Conservation (phyloP, 2,797 vertebrate genomes). For the Macropus fuliginosus region DNA sequence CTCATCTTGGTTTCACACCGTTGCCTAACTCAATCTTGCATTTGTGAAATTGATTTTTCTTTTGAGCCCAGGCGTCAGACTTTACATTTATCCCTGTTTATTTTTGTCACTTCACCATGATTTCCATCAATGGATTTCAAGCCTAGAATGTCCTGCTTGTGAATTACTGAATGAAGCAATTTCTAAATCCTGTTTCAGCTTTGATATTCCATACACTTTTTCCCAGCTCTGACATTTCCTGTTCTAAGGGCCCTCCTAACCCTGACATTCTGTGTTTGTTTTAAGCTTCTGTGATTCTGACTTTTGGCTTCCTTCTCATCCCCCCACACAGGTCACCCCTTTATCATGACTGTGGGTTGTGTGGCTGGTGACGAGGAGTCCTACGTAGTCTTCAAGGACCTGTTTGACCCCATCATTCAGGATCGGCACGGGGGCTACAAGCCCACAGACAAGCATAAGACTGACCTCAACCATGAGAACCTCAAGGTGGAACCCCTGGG, state of each 20-base stretch:
- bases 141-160: neutral
- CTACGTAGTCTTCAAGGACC: constrained; percentile 92
- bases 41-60: neutral
- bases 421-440: constrained; percentile 96
- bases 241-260: neutral
- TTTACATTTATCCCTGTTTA: neutral
- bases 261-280: neutral
- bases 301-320: neutral
- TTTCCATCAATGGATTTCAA: neutral
- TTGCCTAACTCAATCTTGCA: neutral
- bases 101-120: neutral
- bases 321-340: constrained; percentile 90
- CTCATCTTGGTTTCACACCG: neutral
- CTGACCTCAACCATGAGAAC: constrained; percentile 95
- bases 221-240: neutral
- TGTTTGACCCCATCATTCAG: constrained; percentile 93
- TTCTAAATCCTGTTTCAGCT: neutral
- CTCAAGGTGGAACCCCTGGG: constrained; percentile 86
- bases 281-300: neutral
- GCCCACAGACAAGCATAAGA: constrained; percentile 94
- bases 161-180: neutral
- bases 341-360: constrained; percentile 97
- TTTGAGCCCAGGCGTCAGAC: neutral
- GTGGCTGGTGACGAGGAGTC: constrained; percentile 95
- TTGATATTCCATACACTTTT: neutral